A percentile compares a stretch with the other conserved stretches of the same genome.
Conservation (phyloP, 2,888 invertebrate species). For the Cheilosia urbana region DNA sequence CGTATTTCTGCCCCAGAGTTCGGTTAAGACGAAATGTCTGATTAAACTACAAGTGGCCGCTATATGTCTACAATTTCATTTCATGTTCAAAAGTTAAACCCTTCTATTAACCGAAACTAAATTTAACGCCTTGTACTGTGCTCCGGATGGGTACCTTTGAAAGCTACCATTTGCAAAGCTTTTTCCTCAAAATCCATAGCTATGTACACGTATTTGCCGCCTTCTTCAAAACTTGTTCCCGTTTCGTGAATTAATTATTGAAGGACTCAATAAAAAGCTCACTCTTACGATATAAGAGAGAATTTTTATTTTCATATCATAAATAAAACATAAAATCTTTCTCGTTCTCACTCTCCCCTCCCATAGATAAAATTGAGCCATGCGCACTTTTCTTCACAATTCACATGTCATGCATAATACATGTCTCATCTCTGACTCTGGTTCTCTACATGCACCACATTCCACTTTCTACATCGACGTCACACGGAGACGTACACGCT, state of each 20-base stretch:
- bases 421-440: neutral
- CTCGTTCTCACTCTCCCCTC: neutral
- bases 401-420: slow-evolving; percentile 31
- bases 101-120: neutral
- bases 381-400: slow-evolving; percentile 23
- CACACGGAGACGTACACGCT: no score
- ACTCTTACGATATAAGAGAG: slow-evolving; percentile 57
- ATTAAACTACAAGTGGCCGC: no score
- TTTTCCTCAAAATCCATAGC: neutral
- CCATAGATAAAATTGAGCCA: neutral
- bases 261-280: slow-evolving; percentile 31
- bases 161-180: neutral
- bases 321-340: slow-evolving; percentile 4
- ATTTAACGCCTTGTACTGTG: neutral
- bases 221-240: neutral
- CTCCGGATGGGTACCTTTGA: neutral
- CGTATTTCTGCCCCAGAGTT: no score
- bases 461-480: no score
- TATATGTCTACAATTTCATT: no score
- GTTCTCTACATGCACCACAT: no score
- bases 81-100: neutral
- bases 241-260: neutral
- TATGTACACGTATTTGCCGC: neutral
- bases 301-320: neutral
- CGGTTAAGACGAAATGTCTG: no score